Percentiles rank a stretch among this genome's conserved stretches.
phyloP scores from a whole-genome alignment of 2,797 vertebrate genomes.

The Cuculus canorus region DNA sequence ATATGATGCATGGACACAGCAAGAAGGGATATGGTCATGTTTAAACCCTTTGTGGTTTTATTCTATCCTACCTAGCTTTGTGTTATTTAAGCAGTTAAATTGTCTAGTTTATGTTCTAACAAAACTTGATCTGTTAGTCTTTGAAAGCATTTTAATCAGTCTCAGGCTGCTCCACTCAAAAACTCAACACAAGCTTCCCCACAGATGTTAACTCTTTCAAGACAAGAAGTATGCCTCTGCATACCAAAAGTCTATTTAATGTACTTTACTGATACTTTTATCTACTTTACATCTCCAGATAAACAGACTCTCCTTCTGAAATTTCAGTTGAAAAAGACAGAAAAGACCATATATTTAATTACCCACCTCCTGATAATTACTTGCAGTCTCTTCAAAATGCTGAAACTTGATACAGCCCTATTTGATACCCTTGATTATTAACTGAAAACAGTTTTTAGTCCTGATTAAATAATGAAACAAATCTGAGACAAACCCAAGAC shows the following conservation, averaged over 20 bases:
- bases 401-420: constrained; percentile 21
- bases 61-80: not conserved
- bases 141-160: not conserved
- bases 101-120: not conserved
- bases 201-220: not conserved
- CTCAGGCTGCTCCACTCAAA: not conserved
- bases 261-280: not conserved
- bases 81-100: not conserved
- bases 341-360: not conserved
- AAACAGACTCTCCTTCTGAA: constrained; percentile 15
- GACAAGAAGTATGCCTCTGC: not conserved
- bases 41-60: not conserved
- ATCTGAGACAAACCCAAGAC: not conserved
- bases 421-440: constrained; percentile 36
- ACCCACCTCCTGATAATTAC: not conserved
- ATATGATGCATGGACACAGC: not conserved
- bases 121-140: not conserved
- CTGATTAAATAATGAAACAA: constrained; percentile 2
- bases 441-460: not conserved
- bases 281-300: constrained; percentile 34
- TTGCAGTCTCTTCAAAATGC: constrained; percentile 42
- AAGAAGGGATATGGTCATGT: not conserved
- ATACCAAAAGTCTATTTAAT: not conserved
- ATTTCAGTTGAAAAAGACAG: constrained; percentile 28
- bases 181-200: not conserved